Conservation (phyloP, 2,113 vertebrate genomes). For the Lagopus leucura region DNA sequence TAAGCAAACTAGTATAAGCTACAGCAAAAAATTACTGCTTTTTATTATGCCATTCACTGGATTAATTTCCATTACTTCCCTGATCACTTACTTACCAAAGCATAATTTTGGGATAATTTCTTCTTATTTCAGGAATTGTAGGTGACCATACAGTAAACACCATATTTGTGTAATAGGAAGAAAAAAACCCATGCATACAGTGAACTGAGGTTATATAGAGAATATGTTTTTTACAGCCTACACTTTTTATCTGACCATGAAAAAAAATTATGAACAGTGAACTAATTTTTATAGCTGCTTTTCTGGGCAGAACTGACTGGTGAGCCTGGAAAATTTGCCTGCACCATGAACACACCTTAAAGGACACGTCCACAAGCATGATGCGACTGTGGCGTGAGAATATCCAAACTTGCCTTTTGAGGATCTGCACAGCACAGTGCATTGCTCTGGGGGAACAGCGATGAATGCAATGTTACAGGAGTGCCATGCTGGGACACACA, state of each 20-base stretch:
- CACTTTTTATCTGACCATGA: not conserved
- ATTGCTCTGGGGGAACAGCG: not conserved
- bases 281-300: not conserved
- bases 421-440: not conserved
- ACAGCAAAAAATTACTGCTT: not conserved
- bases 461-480: not conserved
- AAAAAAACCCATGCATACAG: not conserved
- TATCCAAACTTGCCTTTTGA: not conserved
- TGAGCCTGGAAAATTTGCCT: not conserved
- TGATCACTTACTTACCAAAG: not conserved
- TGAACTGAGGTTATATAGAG: not conserved
- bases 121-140: not conserved
- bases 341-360: rapidly evolving
- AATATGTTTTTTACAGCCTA: not conserved
- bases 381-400: not conserved
- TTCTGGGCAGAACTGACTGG: not conserved
- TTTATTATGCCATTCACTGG: not conserved
- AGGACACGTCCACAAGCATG: not conserved
- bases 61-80: not conserved
- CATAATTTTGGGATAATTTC: not conserved
- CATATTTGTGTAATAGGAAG: not conserved
- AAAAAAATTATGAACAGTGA: not conserved
- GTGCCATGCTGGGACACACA: not conserved
- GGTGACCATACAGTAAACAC: not conserved
- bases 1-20: not conserved